Evolutionary conservation across 2,888 invertebrate genomes (phyloP).

Genomic region (Ephialtes manifestator): DNA sequence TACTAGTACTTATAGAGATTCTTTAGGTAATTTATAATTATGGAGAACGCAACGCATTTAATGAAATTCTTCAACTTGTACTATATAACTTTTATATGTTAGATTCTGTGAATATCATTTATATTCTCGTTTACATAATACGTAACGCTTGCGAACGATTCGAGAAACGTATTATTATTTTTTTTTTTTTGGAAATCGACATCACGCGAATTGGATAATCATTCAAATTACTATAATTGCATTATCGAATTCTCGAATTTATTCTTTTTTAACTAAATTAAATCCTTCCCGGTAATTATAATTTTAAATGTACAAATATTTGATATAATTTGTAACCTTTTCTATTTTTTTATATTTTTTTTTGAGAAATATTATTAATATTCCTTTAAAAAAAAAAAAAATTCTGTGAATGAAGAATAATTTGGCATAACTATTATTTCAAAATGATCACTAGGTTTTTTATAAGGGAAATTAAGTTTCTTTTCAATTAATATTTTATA

Average conservation of each 20-base stretch:
- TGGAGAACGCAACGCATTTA: constrained; percentile 28
- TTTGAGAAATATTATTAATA: not conserved
- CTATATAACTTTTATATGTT: constrained; percentile 28
- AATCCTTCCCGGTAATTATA: too few relatives aligned
- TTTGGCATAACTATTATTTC: not conserved
- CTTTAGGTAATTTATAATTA: constrained; percentile 65
- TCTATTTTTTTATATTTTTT: too few relatives aligned
- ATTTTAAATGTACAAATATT: too few relatives aligned
- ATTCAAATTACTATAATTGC: not conserved
- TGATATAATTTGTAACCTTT: too few relatives aligned
- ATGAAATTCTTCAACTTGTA: constrained; percentile 34
- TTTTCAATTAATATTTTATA: too few relatives aligned
- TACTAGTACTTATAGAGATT: constrained; percentile 59
- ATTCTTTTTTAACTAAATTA: too few relatives aligned
- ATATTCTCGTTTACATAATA: too few relatives aligned
- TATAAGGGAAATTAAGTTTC: too few relatives aligned
- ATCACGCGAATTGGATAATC: not conserved
- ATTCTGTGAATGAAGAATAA: not conserved
- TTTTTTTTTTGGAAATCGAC: not conserved
- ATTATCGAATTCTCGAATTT: too few relatives aligned
- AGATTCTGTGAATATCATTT: not conserved
- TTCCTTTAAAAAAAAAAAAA: not conserved
- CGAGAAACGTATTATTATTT: not conserved
- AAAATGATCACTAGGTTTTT: not conserved
- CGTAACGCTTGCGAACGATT: too few relatives aligned